Conservation (phyloP, 2,113 vertebrate species). For the Erpornis zantholeuca region DNA sequence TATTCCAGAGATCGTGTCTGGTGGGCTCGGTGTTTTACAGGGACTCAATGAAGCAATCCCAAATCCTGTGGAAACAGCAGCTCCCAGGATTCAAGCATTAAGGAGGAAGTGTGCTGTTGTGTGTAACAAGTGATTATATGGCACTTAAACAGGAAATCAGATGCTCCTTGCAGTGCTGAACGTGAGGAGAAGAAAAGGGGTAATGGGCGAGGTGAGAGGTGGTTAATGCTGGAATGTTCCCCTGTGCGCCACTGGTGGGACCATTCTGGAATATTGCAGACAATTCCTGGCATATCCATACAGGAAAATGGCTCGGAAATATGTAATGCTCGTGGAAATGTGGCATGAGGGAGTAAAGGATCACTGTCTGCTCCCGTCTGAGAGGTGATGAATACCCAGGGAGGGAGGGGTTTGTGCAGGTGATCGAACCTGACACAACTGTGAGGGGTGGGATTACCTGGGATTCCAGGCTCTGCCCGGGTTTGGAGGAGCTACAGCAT, state of each 20-base stretch:
- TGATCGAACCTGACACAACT: background rate
- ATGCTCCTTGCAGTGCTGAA: background rate
- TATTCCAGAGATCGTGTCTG: background rate
- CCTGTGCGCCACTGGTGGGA: background rate
- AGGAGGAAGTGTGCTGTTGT: background rate
- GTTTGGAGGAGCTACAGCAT: background rate
- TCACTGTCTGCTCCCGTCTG: conserved; percentile 20
- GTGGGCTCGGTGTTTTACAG: background rate
- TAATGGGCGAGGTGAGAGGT: conserved; percentile 17
- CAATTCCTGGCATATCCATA: background rate
- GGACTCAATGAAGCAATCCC: background rate
- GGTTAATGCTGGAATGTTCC: background rate
- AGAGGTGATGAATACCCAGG: background rate
- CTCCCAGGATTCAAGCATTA: background rate
- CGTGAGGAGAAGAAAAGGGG: background rate
- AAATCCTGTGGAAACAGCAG: background rate
- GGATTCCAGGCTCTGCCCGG: accelerated
- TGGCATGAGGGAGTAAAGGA: conserved; percentile 35
- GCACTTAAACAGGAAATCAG: conserved; percentile 15
- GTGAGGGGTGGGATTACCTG: accelerated
- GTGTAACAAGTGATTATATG: conserved; percentile 8
- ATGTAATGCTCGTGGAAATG: background rate
- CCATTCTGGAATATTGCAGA: background rate
- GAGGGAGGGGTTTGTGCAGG: background rate
- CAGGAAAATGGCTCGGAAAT: conserved; percentile 29